Conservation (phyloP, 2,113 vertebrate genomes). For the Sinocyclocheilus anshuiensis region DNA sequence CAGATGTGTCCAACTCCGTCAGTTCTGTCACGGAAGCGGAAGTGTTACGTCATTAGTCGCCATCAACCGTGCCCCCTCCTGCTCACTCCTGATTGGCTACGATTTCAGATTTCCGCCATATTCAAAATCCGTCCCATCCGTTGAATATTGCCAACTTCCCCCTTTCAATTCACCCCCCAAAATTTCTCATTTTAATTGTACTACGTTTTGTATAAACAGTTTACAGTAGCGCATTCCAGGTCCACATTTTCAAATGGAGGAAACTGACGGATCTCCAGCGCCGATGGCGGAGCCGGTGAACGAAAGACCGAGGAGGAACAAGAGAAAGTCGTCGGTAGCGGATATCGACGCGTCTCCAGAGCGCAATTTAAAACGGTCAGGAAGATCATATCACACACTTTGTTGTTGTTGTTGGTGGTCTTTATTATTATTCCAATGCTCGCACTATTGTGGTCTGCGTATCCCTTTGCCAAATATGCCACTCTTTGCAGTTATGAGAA, state of each 20-base stretch:
- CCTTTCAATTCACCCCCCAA: conserved; percentile 5
- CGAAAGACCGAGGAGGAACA: conserved; percentile 48
- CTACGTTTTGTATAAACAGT: not conserved
- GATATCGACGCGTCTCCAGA: conserved; percentile 49
- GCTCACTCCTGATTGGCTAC: conserved; percentile 64
- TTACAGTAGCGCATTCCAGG: not conserved
- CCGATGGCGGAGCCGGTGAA: conserved; percentile 5
- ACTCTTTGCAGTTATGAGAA: not conserved
- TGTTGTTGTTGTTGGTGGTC: not conserved
- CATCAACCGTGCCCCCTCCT: not conserved
- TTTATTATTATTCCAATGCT: not conserved
- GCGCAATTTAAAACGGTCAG: conserved; percentile 58
- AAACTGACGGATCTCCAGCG: conserved; percentile 35
- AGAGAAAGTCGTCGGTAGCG: conserved; percentile 59
- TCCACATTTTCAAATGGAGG: conserved; percentile 60
- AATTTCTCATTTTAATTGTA: not conserved
- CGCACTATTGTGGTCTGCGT: not conserved
- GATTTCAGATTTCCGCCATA: conserved; percentile 67
- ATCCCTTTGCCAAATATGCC: not conserved
- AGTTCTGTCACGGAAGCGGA: too few species aligned
- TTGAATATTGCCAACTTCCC: conserved; percentile 34
- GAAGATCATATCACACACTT: not conserved
- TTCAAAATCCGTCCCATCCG: conserved; percentile 66
- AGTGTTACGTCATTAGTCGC: not conserved
- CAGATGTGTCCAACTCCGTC: too few species aligned